Percentiles rank a stretch among this genome's conserved stretches.
These are phyloP conservation scores for Omphaloscelis lunosa DNA, from an alignment of 2,888 invertebrate genomes.

Conservation along the genomic window DNA sequence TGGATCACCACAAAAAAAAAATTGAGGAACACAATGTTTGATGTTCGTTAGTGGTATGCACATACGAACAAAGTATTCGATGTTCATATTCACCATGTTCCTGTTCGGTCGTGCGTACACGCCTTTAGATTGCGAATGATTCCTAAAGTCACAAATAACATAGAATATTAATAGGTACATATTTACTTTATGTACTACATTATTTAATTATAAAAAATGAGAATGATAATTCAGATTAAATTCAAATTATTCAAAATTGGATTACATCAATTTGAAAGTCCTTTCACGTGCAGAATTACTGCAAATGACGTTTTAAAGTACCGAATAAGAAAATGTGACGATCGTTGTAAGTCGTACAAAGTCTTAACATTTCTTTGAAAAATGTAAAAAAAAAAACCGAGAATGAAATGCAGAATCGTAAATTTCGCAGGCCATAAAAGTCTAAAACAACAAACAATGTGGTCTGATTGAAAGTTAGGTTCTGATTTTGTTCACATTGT, in stretches of 20 bases:
- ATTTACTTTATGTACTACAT: not conserved
- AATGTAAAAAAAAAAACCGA: not conserved
- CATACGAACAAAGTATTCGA: too few species aligned
- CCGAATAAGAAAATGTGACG: not conserved
- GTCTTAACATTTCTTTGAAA: not conserved
- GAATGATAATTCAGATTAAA: not conserved
- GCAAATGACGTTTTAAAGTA: conserved; percentile 9
- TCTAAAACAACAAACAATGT: conserved; percentile 34
- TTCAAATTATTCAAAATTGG: not conserved
- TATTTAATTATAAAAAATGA: not conserved
- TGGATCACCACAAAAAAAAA: too few species aligned
- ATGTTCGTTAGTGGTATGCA: too few species aligned
- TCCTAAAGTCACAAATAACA: not conserved
- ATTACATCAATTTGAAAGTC: not conserved
- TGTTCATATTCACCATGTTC: too few species aligned
- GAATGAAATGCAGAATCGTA: conserved; percentile 13
- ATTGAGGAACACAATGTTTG: too few species aligned
- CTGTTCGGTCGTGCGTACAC: too few species aligned
- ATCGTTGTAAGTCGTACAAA: not conserved
- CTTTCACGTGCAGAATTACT: not conserved
- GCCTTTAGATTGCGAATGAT: not conserved
- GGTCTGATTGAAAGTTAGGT: conserved; percentile 36
- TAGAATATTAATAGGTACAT: not conserved
- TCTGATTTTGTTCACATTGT: conserved; percentile 36
- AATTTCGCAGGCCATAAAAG: conserved; percentile 27